Percentiles rank a stretch among this genome's conserved stretches.
These are phyloP conservation scores for Phaetusa simplex DNA, from an alignment of 2,113 vertebrate genomes.

Conservation along the genomic window DNA sequence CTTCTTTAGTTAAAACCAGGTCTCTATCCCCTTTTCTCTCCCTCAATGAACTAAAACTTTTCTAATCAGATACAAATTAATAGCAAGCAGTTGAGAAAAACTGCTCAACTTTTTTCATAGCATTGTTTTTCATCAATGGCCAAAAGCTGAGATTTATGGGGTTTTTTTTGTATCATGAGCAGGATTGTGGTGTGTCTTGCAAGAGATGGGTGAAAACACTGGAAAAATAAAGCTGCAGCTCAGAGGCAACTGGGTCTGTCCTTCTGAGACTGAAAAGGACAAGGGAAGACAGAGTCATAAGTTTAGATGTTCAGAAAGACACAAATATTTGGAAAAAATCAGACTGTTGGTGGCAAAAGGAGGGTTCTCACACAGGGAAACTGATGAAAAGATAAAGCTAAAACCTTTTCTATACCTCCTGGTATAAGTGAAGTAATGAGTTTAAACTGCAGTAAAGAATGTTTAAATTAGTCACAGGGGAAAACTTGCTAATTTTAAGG, in stretches of 20 bases:
- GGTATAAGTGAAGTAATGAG: background rate
- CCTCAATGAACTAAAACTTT: background rate
- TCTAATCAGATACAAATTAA: background rate
- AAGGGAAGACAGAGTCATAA: background rate
- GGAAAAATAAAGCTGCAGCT: background rate
- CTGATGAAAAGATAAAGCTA: background rate
- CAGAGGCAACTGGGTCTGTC: background rate
- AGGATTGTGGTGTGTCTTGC: background rate
- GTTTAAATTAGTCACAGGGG: background rate
- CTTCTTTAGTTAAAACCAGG: background rate
- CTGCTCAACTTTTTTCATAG: background rate
- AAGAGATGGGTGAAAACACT: background rate
- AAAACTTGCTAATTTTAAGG: background rate
- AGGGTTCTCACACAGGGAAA: background rate
- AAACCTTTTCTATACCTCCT: background rate
- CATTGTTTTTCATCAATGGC: background rate
- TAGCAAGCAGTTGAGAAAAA: background rate
- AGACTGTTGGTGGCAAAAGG: background rate
- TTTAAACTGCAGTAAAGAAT: background rate
- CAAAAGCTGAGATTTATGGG: background rate
- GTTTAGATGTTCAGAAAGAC: background rate
- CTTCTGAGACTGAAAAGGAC: background rate
- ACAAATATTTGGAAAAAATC: background rate
- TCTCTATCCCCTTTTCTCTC: background rate
- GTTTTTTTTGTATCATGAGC: background rate